phyloP scores from a whole-genome alignment of 2,113 vertebrate species.

The Natator depressus region DNA sequence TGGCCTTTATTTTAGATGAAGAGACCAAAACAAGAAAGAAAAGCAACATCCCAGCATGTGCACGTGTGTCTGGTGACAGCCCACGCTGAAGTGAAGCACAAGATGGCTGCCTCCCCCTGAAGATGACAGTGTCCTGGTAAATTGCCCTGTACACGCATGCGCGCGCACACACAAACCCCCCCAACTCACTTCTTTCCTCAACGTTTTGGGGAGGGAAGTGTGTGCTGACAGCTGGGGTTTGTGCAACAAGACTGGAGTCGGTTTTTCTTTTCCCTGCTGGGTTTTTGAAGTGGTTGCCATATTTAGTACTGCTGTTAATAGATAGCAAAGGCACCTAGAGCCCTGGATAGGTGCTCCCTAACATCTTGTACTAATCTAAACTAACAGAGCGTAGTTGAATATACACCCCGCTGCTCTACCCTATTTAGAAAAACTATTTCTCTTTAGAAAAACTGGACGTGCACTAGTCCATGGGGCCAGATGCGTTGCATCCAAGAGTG shows the following conservation, averaged over 20 bases:
- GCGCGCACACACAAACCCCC: neutral
- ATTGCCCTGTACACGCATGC: neutral
- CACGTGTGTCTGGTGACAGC: neutral
- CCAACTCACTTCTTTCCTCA: neutral
- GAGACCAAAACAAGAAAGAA: neutral
- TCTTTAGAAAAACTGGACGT: no score
- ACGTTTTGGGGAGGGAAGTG: neutral
- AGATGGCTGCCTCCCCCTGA: accelerated
- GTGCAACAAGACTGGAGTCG: neutral
- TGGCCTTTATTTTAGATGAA: neutral
- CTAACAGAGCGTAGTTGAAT: neutral
- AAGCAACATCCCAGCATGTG: neutral
- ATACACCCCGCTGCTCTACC: neutral
- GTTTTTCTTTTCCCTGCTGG: neutral
- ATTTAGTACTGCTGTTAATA: neutral
- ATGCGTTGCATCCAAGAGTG: no score
- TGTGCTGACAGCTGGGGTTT: neutral
- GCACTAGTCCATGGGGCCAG: no score
- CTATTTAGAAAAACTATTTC: no score
- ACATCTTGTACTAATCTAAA: neutral
- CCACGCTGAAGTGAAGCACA: neutral
- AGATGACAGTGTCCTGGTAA: neutral
- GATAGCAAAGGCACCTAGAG: neutral
- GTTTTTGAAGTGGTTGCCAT: neutral
- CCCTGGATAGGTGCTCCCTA: neutral